Evolutionary conservation across 1,140 invertebrate genomes (phyloP).

Genomic region (Danaus melanippus): DNA sequence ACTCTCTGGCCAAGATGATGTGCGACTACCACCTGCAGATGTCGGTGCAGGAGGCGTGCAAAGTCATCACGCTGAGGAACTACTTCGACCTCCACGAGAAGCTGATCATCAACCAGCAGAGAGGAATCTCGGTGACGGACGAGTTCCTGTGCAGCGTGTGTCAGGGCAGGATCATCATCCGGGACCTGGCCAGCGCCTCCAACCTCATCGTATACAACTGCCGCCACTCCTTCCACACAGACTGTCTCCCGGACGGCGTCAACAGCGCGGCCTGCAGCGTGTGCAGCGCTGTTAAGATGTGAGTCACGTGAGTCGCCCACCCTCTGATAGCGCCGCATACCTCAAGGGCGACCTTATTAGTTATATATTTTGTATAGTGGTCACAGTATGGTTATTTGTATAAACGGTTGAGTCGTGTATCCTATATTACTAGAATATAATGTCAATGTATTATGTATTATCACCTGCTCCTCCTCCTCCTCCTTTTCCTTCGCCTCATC

Average conservation of each 20-base stretch:
- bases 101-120: slow-evolving; percentile 82
- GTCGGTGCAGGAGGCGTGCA: slow-evolving; percentile 90
- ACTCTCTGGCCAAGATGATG: slow-evolving; percentile 95
- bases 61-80: slow-evolving; percentile 89
- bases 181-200: slow-evolving; percentile 76
- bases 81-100: slow-evolving; percentile 92
- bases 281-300: slow-evolving; percentile 73
- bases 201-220: slow-evolving; percentile 90
- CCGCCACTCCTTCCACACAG: slow-evolving; percentile 90
- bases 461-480: too few species aligned
- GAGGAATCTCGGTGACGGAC: slow-evolving; percentile 81
- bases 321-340: too few species aligned
- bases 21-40: slow-evolving; percentile 96
- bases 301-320: slow-evolving; percentile 25
- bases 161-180: slow-evolving; percentile 79
- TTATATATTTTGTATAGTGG: too few species aligned
- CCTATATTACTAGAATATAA: too few species aligned
- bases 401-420: too few species aligned
- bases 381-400: too few species aligned
- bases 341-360: too few species aligned
- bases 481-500: too few species aligned
- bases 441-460: too few species aligned
- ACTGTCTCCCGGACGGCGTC: slow-evolving; percentile 77
- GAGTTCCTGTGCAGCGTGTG: slow-evolving; percentile 85
- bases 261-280: slow-evolving; percentile 73